These are phyloP conservation scores for Aphelinus certus DNA, from an alignment of 1,140 invertebrate species.

Conservation along the genomic window DNA sequence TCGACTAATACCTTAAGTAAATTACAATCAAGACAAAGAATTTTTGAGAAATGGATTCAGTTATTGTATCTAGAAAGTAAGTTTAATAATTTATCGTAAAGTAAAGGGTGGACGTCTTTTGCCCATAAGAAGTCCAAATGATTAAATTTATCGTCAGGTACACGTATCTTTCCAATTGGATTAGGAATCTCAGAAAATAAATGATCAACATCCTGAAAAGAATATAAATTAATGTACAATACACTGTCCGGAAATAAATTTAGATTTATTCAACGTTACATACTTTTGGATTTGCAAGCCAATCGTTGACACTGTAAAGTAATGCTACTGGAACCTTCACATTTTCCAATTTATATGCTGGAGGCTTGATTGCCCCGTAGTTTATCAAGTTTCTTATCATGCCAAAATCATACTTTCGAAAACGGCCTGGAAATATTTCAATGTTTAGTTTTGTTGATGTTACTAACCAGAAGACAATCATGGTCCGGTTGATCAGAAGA, in stretches of 20 bases:
- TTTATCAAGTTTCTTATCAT: not conserved
- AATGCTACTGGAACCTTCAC: not conserved
- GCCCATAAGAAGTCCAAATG: slow-evolving; percentile 22
- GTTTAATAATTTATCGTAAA: slow-evolving; percentile 6
- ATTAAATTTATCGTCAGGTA: slow-evolving; percentile 16
- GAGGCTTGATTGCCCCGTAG: not conserved
- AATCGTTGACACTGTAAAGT: slow-evolving; percentile 15
- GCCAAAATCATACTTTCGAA: slow-evolving; percentile 16
- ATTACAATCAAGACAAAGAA: too few species aligned
- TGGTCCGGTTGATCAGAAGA: not conserved
- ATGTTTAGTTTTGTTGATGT: not conserved
- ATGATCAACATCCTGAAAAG: slow-evolving; percentile 12
- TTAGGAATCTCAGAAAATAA: slow-evolving; percentile 2
- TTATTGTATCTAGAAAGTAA: not conserved
- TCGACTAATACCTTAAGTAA: not conserved
- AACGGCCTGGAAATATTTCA: not conserved
- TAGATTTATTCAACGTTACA: not conserved
- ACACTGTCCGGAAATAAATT: not conserved
- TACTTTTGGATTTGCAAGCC: slow-evolving; percentile 3
- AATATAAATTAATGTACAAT: not conserved
- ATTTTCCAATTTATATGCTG: slow-evolving; percentile 8
- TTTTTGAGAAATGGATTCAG: too few species aligned
- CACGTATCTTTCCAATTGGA: not conserved
- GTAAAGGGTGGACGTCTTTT: not conserved
- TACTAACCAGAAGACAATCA: not conserved